Evolutionary conservation across 1,140 invertebrate species (phyloP).

Genomic region (Plutomurus gul): DNA sequence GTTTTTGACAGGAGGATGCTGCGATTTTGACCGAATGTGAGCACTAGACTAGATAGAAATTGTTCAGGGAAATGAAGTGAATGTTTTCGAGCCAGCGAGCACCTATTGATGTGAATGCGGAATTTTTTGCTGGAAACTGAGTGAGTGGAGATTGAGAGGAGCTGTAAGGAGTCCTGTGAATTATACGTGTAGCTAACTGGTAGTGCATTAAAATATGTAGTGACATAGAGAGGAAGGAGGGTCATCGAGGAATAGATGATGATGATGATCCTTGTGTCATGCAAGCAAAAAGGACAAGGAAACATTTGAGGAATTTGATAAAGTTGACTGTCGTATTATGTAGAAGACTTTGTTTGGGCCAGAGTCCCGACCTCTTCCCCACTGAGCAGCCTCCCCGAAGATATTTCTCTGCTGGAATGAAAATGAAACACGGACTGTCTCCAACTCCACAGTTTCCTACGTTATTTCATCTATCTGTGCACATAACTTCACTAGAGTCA

Average conservation of each 20-base stretch:
- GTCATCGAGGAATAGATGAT: background rate
- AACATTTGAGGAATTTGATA: slow-evolving; percentile 8
- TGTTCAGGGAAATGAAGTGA: background rate
- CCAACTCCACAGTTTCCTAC: background rate
- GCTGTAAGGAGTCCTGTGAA: background rate
- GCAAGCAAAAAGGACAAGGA: slow-evolving; percentile 5
- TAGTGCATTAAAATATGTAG: no score
- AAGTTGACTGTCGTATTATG: slow-evolving; percentile 10
- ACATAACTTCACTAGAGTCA: slow-evolving; percentile 13
- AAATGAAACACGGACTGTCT: slow-evolving; percentile 2
- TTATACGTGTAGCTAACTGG: background rate
- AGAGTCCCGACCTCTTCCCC: slow-evolving; percentile 9
- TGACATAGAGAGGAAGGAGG: no score
- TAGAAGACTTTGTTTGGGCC: background rate
- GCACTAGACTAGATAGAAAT: background rate
- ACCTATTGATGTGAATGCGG: background rate
- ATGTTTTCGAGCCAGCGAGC: background rate
- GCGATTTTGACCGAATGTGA: no score
- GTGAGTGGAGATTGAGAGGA: no score
- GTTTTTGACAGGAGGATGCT: no score
- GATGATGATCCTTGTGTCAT: background rate
- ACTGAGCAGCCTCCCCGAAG: slow-evolving; percentile 17
- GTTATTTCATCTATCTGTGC: slow-evolving; percentile 19
- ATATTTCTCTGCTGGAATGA: background rate
- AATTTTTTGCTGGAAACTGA: no score